Evolutionary conservation across 2,113 vertebrate species (phyloP), one percentile per base, ranked within the genome.

Genomic region (Onychostruthus taczanowskii): DNA sequence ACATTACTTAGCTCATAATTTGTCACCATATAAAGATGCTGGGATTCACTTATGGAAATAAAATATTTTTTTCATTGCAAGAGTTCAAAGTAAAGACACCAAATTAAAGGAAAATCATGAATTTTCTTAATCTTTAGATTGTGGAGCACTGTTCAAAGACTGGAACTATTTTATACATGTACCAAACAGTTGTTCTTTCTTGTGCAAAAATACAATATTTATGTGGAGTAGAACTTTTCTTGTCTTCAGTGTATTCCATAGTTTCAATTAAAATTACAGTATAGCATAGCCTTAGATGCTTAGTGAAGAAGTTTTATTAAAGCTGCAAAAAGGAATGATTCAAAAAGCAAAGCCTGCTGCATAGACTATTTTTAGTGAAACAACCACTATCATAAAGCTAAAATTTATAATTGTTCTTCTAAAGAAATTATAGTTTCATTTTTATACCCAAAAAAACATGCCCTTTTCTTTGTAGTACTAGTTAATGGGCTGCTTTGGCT

Each of bases 381-480:
- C 3, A 53, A 4, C 10, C 46, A 18, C 43, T 59, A 16, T 33
- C 31, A 49, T 70, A 41, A 75, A 52, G 6, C 24, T 9, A 83
- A 89, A 84, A 49, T 28, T 41, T 68, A 31, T 14, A 50, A 69
- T 28, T 2, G 0, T 3, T 39, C 8, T 18, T 46, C 33, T 83
- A 47, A 79, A 75, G 12, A 85, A 79, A 89, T 37, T 61, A 21
- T 10, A 24, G 16, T 43, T 80, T 66, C 10, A 64, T 80, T 73
- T 13, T 64, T 59, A 35, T 44, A 68, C 3, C 3, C 0, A 43
- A 35, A 0, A 0, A 73, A 59, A 77, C 10, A 24, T 21, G 7
- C 0, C 1, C 9, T 73, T 84, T 69, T 73, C 10, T 59, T 78
- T 39, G 24, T 8, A n/a, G 3, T 35, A 11, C 5, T 28, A 19